Base-by-base conservation (phyloP, 2,113 vertebrate genomes). In the Machaerirhynchus nigripectus region DNA sequence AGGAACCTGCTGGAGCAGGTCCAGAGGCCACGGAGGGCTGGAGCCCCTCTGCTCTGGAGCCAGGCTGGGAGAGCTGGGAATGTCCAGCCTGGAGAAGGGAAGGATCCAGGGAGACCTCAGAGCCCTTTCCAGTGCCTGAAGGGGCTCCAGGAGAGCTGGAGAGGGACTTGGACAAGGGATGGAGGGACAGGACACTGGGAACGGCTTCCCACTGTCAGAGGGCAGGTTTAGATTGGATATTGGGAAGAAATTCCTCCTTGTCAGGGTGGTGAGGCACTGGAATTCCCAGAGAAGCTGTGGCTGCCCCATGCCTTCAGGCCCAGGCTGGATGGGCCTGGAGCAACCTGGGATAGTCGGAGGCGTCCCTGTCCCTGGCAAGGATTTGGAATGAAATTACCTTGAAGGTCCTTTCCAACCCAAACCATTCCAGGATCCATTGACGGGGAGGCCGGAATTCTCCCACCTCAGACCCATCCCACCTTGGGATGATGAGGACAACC, bases 291-390 rank as follows among this genome's bases (percentile, higher is more conserved):
- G 28, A 3, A n/a, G 19, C 8, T 46, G 52, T 59, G 33, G 15
- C 4, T 74, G 37, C 37, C 9, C 10, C 68, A 59, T 53, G 28
- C 69, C 39, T 68, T n/a, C n/a, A n/a, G n/a, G n/a, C n/a, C 10
- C 42, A 52, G 28, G 10, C 0, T 11, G 60, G 68, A 5, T 0
- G 0, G 22, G 10, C 1, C 3, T 74, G 68, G 28, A 39, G 2
- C 28, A 46, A 0, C 24, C 28, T 53, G 20, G 53, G 24, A 12
- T 1, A 46, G n/a, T 24, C 33, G 20, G 1, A 82, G 6, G 3
- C 15, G 7, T 35, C 49, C 57, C 57, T 27, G 49, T 3, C n/a
- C 20, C 40, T 12, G 24, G 56, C 24, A 63, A 23, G 6, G 13
- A 8, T 1, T 2, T 53, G 39, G 39, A 75, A 60, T 9, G 5